Percentiles rank a stretch among this genome's conserved stretches.
These are phyloP conservation scores for Darevskia nairensis DNA, from an alignment of 2,797 vertebrate genomes.

Conservation along the genomic window DNA sequence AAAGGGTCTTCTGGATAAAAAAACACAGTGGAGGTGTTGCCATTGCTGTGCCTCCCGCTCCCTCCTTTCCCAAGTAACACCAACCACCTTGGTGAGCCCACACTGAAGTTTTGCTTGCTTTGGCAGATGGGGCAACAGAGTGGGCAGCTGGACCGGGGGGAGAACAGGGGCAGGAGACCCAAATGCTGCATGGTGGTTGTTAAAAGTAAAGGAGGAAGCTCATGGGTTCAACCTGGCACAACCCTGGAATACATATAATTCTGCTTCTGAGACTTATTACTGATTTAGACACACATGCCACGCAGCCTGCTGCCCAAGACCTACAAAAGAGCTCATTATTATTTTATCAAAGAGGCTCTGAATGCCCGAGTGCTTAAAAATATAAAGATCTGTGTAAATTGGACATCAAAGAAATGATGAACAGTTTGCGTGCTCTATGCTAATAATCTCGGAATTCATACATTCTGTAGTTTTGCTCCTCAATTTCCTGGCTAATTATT, in stretches of 20 bases:
- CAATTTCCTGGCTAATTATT: constrained; percentile 9
- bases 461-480: constrained; percentile 26
- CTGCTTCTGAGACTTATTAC: neutral
- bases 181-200: neutral
- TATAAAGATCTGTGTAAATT: constrained; percentile 34
- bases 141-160: neutral
- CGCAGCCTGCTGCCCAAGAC: neutral
- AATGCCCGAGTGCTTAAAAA: constrained; percentile 21
- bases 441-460: constrained; percentile 30
- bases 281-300: neutral
- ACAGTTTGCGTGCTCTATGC: constrained; percentile 20
- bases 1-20: neutral
- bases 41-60: neutral
- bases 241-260: neutral
- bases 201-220: neutral
- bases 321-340: neutral
- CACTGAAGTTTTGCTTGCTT: neutral
- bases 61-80: neutral
- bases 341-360: constrained; percentile 10
- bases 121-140: neutral
- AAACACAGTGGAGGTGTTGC: too few species aligned
- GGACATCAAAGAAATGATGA: constrained; percentile 39
- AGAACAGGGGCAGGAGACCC: neutral
- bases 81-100: too few species aligned
- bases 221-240: neutral